phyloP scores from a whole-genome alignment of 1,140 invertebrate genomes.

The Stegodyphus dumicola region DNA sequence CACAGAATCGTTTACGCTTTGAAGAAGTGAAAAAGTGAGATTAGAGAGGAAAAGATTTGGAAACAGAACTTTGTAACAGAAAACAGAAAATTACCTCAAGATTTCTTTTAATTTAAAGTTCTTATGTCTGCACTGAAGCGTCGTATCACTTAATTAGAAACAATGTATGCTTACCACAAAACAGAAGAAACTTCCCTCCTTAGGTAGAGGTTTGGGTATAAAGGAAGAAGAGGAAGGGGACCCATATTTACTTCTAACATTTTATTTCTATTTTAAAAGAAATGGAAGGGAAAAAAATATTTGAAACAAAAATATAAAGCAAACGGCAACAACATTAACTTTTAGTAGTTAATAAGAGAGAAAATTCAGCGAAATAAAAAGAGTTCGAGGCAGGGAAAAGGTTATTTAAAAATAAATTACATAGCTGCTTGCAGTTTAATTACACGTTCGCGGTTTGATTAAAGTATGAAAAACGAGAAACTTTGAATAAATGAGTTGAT shows the following conservation, averaged over 20 bases:
- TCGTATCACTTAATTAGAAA: too few species aligned
- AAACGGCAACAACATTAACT: neutral
- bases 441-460: neutral
- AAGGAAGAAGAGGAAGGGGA: too few species aligned
- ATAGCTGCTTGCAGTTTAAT: neutral
- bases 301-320: neutral
- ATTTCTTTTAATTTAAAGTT: too few species aligned
- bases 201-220: too few species aligned
- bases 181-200: too few species aligned
- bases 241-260: neutral
- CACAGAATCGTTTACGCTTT: too few species aligned
- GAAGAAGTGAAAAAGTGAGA: too few species aligned
- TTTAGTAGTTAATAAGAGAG: neutral
- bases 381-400: neutral
- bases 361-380: neutral
- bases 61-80: too few species aligned
- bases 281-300: neutral
- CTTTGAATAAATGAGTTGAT: neutral
- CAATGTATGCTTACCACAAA: too few species aligned
- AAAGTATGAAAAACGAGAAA: neutral
- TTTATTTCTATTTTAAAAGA: neutral
- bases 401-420: neutral
- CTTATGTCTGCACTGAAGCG: too few species aligned
- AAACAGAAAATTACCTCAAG: too few species aligned
- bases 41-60: too few species aligned